A percentile compares a stretch with the other conserved stretches of the same genome.
Evolutionary conservation across 2,797 vertebrate species (phyloP).

Genomic region (Rhodeus uyekii): DNA sequence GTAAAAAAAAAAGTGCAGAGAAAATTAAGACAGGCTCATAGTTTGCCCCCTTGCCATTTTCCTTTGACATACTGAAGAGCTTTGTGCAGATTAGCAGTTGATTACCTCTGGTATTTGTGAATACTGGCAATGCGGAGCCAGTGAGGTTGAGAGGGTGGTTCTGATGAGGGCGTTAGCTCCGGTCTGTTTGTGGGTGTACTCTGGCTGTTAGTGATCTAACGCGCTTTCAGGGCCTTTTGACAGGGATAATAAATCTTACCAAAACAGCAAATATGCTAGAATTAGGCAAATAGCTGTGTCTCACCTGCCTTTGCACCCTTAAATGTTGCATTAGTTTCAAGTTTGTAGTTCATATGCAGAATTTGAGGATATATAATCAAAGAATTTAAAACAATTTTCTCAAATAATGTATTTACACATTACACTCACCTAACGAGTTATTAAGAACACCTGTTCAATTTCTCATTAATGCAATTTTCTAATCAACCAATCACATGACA

Average conservation of each 20-base stretch:
- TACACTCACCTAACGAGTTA: too few species aligned
- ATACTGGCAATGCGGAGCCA: slow-evolving; percentile 20
- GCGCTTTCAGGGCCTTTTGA: not conserved
- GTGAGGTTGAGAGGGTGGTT: slow-evolving; percentile 25
- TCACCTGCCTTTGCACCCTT: not conserved
- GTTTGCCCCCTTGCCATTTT: slow-evolving; percentile 28
- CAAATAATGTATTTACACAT: not conserved
- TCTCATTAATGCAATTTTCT: too few species aligned
- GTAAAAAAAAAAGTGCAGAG: slow-evolving; percentile 6
- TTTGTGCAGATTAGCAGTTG: slow-evolving; percentile 23
- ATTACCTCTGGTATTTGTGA: slow-evolving; percentile 43
- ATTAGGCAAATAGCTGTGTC: not conserved
- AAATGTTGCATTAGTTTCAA: not conserved
- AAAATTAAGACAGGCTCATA: slow-evolving; percentile 16
- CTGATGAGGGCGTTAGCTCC: slow-evolving; percentile 21
- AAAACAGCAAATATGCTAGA: not conserved
- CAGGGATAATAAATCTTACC: not conserved
- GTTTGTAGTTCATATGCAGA: not conserved
- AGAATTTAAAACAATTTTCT: not conserved
- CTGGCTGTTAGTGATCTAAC: slow-evolving; percentile 9
- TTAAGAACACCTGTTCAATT: too few species aligned
- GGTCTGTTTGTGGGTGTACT: not conserved
- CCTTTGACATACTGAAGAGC: slow-evolving; percentile 21
- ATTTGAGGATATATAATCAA: not conserved
- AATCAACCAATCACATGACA: too few species aligned